Evolutionary conservation across 2,888 invertebrate species (phyloP), one percentile per base, ranked within the genome.

Genomic region (Conistra vaccinii): DNA sequence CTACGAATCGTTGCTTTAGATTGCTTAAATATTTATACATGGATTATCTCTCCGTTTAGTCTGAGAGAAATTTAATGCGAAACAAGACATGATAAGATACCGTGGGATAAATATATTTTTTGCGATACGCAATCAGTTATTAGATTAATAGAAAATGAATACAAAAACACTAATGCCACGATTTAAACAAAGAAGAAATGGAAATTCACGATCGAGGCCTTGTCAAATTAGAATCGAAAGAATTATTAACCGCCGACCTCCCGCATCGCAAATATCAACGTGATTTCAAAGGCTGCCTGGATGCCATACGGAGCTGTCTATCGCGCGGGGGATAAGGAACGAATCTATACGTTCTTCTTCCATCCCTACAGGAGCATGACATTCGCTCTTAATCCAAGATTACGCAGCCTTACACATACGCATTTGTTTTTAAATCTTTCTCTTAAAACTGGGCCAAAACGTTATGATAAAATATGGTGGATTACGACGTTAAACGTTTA

Each of bases 341-440:
- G 55, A 69, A 73, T 84, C 84, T 86, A 39, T 76, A 66, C 73
- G 73, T 65, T 62, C 51, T 78, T 70, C 68, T 69, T 72, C 66
- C 70, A 73, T 73, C 67, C 55, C 35, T 42, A 71, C 69, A 67
- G 58, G 63, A 85, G 67, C 68, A 73, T 83, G 73, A 73, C 73
- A 83, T 83, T 73, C 57, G 78, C 67, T 73, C 58, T 51, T 83
- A 73, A 85, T 85, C 82, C 72, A 65, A 78, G 69, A 85, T 85
- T 78, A 77, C 29, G 53, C 63, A 58, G 55, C 51, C 53, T 67
- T 39, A 69, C 20, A 57, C 63, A 76, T 62, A 70, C 63, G 63
- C 68, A 67, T 83, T 78, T 83, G 71, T 78, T 86, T 73, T 86
- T 68, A 76, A 85, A 85, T 74, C 71, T 39, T 72, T 76, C 66